Percentiles rank a stretch among this genome's conserved stretches.
Evolutionary conservation across 1,140 invertebrate species (phyloP).

Genomic region (Zaprionus gabonicus): DNA sequence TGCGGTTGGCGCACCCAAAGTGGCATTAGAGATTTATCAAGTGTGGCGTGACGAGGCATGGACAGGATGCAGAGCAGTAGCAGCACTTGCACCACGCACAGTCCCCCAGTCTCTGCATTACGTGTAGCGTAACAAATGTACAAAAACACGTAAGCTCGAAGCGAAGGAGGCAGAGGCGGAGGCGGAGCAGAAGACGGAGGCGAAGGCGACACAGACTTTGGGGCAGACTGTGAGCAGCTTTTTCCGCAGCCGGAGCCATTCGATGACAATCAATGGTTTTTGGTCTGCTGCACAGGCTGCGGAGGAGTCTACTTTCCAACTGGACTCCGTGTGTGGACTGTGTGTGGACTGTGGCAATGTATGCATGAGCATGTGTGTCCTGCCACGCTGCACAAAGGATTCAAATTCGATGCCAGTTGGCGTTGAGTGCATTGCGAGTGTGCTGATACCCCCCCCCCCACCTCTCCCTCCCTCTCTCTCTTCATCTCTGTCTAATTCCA

Average conservation of each 20-base stretch:
- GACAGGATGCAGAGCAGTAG: conserved; percentile 47
- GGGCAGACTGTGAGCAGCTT: conserved; percentile 40
- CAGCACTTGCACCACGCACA: conserved; percentile 13
- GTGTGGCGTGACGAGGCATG: conserved; percentile 80
- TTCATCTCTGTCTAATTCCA: conserved; percentile 64
- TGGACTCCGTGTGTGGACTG: conserved; percentile 22
- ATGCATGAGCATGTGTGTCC: conserved; percentile 63
- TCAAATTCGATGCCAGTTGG: conserved; percentile 72
- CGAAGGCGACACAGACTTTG: conserved; percentile 43
- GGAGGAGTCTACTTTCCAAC: conserved; percentile 48
- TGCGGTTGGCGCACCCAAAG: conserved; percentile 78
- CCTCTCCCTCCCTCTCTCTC: neutral
- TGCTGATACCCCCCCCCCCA: conserved; percentile 35
- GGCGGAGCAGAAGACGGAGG: conserved; percentile 4
- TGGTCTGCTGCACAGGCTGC: conserved; percentile 75
- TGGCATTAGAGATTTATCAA: conserved; percentile 83
- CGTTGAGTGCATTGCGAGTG: conserved; percentile 68
- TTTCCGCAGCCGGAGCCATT: conserved; percentile 60
- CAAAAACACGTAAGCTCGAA: conserved; percentile 76
- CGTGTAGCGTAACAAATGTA: conserved; percentile 82
- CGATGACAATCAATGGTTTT: conserved; percentile 84
- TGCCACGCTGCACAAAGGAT: conserved; percentile 83
- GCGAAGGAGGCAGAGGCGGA: conserved; percentile 13
- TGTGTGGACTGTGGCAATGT: conserved; percentile 35
- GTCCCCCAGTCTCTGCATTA: conserved; percentile 62